Percentiles rank a stretch among this genome's conserved stretches.
phyloP scores from a whole-genome alignment of 2,888 invertebrate species.

The Lithophane leautieri region DNA sequence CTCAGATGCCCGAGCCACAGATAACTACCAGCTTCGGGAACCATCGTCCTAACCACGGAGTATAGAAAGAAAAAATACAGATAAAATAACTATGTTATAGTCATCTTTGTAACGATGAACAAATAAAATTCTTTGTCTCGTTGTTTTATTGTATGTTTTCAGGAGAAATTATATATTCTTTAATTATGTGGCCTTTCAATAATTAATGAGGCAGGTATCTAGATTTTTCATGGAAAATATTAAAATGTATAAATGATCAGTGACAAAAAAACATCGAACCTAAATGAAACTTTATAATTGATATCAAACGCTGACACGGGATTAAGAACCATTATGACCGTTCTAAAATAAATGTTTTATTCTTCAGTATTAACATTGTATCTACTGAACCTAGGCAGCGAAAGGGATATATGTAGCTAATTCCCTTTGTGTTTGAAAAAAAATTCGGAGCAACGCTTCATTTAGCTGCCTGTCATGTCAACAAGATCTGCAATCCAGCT shows the following conservation, averaged over 20 bases:
- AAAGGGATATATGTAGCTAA: too few species aligned
- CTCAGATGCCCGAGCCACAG: background rate
- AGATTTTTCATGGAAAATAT: too few species aligned
- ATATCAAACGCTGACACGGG: background rate
- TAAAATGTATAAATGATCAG: too few species aligned
- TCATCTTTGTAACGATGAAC: background rate
- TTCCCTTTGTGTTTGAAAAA: slow-evolving; percentile 11
- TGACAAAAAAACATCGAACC: too few species aligned
- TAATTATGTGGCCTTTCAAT: too few species aligned
- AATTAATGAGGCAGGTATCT: too few species aligned
- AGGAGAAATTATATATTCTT: background rate
- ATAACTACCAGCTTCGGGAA: too few species aligned
- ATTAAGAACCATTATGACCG: background rate
- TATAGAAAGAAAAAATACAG: too few species aligned
- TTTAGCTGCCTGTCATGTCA: background rate
- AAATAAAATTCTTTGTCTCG: background rate
- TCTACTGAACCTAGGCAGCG: background rate
- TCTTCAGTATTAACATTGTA: background rate
- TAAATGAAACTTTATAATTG: background rate
- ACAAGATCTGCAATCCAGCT: slow-evolving; percentile 2
- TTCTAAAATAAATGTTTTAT: background rate
- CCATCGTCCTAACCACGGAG: background rate
- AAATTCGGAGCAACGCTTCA: background rate
- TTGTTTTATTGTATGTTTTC: background rate
- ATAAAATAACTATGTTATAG: background rate